Conservation (phyloP, 2,797 vertebrate genomes). For the Chelonia mydas region DNA sequence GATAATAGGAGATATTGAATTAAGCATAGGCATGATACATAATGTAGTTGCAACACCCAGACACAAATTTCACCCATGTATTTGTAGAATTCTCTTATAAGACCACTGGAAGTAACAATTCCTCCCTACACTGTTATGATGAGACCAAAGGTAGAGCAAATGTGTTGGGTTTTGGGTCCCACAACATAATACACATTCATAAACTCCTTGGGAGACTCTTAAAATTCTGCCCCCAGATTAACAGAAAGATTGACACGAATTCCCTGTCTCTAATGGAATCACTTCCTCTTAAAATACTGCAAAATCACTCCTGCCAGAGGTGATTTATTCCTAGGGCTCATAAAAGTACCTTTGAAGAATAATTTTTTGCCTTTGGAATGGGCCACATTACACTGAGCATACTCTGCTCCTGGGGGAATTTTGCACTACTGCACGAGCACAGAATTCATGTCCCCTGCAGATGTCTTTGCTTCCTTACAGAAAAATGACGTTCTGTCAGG, state of each 20-base stretch:
- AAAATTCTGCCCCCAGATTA: not conserved
- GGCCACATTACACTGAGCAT: not conserved
- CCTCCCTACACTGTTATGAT: not conserved
- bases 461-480: too few relatives aligned
- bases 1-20: not conserved
- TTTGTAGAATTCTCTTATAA: not conserved
- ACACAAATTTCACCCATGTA: not conserved
- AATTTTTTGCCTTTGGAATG: not conserved
- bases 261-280: not conserved
- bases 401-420: not conserved
- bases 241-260: not conserved
- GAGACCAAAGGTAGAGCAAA: not conserved
- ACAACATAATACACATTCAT: not conserved
- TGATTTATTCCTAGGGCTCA: not conserved
- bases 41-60: not conserved
- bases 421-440: too few relatives aligned
- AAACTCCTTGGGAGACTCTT: not conserved
- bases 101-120: fast-evolving
- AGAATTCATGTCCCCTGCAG: too few relatives aligned
- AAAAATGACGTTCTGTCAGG: too few relatives aligned
- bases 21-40: not conserved
- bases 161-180: not conserved
- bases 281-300: not conserved
- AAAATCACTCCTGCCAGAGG: not conserved
- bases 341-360: not conserved